Conservation (phyloP, 92 coral and sea anemone species). For the Isaurus tuberculatus region DNA sequence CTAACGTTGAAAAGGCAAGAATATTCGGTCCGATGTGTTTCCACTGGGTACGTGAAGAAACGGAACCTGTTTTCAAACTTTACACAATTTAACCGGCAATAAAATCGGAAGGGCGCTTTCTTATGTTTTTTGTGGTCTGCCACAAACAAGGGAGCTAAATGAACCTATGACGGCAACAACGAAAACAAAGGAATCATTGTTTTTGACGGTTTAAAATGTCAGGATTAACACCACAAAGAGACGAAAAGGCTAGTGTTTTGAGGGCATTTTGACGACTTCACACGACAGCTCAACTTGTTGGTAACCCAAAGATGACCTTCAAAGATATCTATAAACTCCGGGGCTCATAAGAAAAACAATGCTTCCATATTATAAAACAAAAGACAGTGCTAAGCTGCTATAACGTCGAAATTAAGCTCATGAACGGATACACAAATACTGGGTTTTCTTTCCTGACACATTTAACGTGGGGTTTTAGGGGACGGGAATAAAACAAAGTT, state of each 20-base stretch:
- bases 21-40: not conserved
- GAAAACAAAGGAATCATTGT: conserved; percentile 36
- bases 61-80: conserved; percentile 3
- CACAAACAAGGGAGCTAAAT: conserved; percentile 22
- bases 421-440: conserved; percentile 5
- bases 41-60: not conserved
- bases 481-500: conserved; percentile 11
- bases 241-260: not conserved
- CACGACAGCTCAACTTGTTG: conserved; percentile 11
- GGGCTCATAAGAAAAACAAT: not conserved
- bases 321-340: not conserved
- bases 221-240: conserved; percentile 17
- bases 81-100: conserved; percentile 9
- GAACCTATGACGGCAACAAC: conserved; percentile 22
- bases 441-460: conserved; percentile 10
- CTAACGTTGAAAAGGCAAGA: conserved; percentile 2
- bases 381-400: not conserved
- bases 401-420: not conserved
- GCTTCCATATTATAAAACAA: not conserved
- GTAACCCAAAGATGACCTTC: not conserved
- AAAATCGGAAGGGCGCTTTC: conserved; percentile 22
- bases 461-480: conserved; percentile 8
- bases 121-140: conserved; percentile 18
- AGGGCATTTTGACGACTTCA: not conserved
- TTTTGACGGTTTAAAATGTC: conserved; percentile 6